These are phyloP conservation scores for Fregata magnificens DNA, from an alignment of 2,113 vertebrate genomes.

Conservation along the genomic window DNA sequence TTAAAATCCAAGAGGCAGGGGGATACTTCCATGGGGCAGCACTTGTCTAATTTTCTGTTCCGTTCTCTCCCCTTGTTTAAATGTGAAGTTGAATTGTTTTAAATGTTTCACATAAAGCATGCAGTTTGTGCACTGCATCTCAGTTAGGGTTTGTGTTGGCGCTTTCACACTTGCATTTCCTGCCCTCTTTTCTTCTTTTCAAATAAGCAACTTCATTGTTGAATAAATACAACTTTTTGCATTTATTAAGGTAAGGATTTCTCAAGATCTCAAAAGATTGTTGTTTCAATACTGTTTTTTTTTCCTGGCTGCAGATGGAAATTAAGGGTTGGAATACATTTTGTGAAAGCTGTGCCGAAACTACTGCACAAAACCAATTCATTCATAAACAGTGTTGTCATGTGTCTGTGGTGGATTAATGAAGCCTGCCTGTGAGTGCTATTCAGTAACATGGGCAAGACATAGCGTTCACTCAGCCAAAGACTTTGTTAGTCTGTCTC, in stretches of 20 bases:
- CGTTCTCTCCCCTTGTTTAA: conserved; percentile 18
- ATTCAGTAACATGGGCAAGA: neutral
- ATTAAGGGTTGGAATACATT: neutral
- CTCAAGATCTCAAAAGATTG: neutral
- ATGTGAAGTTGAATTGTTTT: conserved; percentile 3
- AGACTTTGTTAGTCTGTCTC: conserved; percentile 14
- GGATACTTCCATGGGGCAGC: neutral
- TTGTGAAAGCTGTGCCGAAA: neutral
- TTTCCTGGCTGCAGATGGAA: neutral
- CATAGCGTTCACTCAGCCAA: neutral
- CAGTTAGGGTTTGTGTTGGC: neutral
- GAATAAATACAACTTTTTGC: neutral
- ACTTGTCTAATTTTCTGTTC: conserved; percentile 25
- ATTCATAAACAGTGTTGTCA: neutral
- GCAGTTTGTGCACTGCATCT: neutral
- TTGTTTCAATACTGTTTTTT: neutral
- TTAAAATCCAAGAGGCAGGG: neutral
- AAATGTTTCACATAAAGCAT: neutral
- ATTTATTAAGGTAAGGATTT: neutral
- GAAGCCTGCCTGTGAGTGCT: neutral
- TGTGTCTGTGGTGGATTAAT: conserved; percentile 13
- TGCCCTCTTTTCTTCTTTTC: neutral
- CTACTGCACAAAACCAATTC: neutral
- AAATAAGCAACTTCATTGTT: neutral
- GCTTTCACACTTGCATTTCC: neutral